phyloP scores from a whole-genome alignment of 2,888 invertebrate species.

The Scaptomyza polygonia region DNA sequence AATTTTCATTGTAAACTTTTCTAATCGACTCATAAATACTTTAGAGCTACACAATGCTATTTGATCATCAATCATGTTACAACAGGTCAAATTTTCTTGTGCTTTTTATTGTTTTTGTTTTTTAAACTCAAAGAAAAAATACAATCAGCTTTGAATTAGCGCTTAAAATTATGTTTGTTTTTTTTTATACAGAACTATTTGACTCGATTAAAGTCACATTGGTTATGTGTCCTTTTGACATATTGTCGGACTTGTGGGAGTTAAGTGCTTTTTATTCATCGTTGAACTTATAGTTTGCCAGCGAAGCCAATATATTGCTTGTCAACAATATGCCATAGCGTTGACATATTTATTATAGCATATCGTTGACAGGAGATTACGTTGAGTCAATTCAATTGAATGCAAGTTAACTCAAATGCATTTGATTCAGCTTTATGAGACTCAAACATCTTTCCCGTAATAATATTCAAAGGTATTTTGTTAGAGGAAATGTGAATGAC shows the following conservation, averaged over 20 bases:
- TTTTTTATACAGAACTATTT: background rate
- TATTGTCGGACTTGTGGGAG: background rate
- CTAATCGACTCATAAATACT: conserved; percentile 5
- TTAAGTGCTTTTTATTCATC: background rate
- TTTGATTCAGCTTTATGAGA: background rate
- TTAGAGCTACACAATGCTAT: no score
- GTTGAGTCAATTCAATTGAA: background rate
- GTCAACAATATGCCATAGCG: background rate
- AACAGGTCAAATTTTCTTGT: conserved; percentile 27
- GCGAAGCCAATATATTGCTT: background rate
- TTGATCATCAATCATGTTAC: conserved; percentile 39
- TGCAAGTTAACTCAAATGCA: background rate
- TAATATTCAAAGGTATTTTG: background rate
- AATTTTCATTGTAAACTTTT: background rate
- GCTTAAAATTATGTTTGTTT: no score
- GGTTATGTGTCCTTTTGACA: background rate
- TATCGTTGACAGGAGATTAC: background rate
- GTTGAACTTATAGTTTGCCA: background rate
- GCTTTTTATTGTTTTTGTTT: background rate
- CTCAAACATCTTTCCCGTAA: no score
- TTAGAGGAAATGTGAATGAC: background rate
- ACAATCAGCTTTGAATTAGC: no score
- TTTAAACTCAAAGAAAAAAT: no score
- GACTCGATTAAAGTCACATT: background rate
- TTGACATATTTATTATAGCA: background rate